These are phyloP conservation scores for Ondatra zibethicus DNA, from an alignment of 2,113 vertebrate genomes.

Conservation along the genomic window DNA sequence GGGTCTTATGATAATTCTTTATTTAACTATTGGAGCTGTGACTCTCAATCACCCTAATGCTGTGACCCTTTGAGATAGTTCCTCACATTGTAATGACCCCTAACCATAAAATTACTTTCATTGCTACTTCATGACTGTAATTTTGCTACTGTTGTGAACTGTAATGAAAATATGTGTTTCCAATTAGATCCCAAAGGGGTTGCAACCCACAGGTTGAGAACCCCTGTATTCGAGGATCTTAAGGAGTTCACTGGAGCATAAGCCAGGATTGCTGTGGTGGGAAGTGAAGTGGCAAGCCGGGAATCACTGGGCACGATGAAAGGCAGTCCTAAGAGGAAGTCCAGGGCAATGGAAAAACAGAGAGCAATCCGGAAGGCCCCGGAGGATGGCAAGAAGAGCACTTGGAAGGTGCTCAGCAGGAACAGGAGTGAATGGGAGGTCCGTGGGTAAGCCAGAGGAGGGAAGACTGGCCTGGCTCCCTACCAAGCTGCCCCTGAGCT, in stretches of 20 bases:
- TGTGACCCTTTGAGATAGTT: neutral
- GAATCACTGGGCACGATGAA: neutral
- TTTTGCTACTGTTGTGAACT: neutral
- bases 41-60: neutral
- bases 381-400: neutral
- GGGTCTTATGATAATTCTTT: neutral
- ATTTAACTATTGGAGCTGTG: neutral
- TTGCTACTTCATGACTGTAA: neutral
- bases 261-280: neutral
- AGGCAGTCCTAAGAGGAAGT: neutral
- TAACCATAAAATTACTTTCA: neutral
- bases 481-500: neutral
- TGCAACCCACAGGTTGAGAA: neutral
- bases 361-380: neutral
- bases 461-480: neutral
- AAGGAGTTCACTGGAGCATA: neutral
- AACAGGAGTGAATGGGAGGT: neutral
- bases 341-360: neutral
- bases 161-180: neutral
- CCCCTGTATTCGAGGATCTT: neutral
- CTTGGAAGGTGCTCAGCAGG: neutral
- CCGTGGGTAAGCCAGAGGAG: neutral
- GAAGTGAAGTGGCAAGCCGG: neutral
- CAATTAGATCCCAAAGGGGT: neutral
- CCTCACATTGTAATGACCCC: neutral